Percentiles rank a stretch among this genome's conserved stretches.
These are phyloP conservation scores for Ceramica pisi DNA, from an alignment of 2,888 invertebrate species.

Conservation along the genomic window DNA sequence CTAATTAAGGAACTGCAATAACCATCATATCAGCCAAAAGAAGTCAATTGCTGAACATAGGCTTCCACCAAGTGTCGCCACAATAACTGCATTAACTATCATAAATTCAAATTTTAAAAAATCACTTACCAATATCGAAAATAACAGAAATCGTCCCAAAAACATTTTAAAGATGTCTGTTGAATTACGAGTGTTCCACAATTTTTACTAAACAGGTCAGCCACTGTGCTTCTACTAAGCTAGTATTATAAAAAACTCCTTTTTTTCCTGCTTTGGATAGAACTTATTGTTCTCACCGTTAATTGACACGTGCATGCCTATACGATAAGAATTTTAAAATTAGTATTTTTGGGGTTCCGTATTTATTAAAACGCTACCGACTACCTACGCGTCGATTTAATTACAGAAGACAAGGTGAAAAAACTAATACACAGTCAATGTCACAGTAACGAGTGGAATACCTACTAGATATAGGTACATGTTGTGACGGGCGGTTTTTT, in stretches of 20 bases:
- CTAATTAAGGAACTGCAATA: too few species aligned
- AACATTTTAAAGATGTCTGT: constrained; percentile 8
- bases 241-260: background rate
- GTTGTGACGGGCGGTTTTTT: too few species aligned
- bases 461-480: too few species aligned
- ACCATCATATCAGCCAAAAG: too few species aligned
- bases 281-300: constrained; percentile 5
- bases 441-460: background rate
- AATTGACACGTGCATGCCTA: constrained; percentile 2
- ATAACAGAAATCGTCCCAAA: constrained; percentile 9
- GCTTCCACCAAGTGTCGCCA: too few species aligned
- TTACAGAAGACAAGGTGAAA: background rate
- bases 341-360: background rate
- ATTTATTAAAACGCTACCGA: constrained; percentile 1
- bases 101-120: background rate
- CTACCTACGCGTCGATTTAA: background rate
- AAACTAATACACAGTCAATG: background rate
- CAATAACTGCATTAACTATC: too few species aligned
- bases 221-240: constrained; percentile 13
- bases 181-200: too few species aligned
- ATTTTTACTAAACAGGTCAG: background rate
- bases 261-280: constrained; percentile 25
- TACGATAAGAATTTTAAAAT: constrained; percentile 4
- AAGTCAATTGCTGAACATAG: too few species aligned
- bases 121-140: constrained; percentile 34